A percentile compares a stretch with the other conserved stretches of the same genome.
Conservation (phyloP, 2,113 vertebrate species). For the Forbesichthys agassizii region DNA sequence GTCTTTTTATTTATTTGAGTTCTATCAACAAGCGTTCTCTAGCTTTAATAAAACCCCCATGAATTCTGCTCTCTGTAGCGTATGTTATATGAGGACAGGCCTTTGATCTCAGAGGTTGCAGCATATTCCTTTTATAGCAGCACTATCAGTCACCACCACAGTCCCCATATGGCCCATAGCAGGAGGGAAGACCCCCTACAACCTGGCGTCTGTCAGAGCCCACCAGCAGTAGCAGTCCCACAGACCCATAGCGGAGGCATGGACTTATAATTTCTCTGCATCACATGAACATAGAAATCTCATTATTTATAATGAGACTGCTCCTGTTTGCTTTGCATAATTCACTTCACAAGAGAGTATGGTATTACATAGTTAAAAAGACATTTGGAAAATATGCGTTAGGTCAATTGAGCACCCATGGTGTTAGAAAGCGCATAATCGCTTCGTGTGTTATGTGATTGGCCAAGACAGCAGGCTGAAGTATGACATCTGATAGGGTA, state of each 20-base stretch:
- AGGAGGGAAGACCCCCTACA: not conserved
- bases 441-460: not conserved
- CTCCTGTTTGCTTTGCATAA: not conserved
- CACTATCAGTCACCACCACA: conserved; percentile 28
- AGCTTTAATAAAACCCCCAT: too few species aligned
- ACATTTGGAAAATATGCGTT: not conserved
- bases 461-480: not conserved
- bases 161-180: conserved; percentile 24
- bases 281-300: conserved; percentile 17
- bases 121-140: conserved; percentile 33
- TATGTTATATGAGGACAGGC: conserved; percentile 3
- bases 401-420: too few species aligned
- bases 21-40: too few species aligned
- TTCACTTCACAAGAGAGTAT: not conserved
- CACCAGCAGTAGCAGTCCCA: conserved; percentile 21
- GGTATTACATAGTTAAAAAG: not conserved
- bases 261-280: conserved; percentile 34
- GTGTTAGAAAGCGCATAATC: not conserved
- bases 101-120: not conserved
- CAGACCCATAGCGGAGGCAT: conserved; percentile 11
- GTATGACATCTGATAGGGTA: not conserved
- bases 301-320: conserved; percentile 20
- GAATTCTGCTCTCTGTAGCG: not conserved
- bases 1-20: too few species aligned
- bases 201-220: conserved; percentile 13